Conservation (phyloP, 2,888 invertebrate genomes). For the Elmis aenea region DNA sequence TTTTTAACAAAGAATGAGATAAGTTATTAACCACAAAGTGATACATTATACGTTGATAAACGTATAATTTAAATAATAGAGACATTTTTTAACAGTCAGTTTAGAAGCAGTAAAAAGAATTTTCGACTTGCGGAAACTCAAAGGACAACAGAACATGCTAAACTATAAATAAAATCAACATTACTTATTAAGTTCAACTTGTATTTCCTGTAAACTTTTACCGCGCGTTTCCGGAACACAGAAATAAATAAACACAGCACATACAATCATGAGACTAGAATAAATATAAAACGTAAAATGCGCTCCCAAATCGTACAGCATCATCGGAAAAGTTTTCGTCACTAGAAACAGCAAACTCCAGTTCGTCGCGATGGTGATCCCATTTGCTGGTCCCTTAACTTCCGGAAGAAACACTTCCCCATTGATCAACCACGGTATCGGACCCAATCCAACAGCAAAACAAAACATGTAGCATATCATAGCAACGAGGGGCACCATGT, state of each 20-base stretch:
- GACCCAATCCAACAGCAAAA: conserved; percentile 21
- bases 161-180: too few relatives aligned
- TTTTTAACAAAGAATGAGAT: too few relatives aligned
- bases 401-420: conserved; percentile 21
- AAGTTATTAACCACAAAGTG: too few relatives aligned
- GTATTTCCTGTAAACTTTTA: conserved; percentile 14
- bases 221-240: conserved; percentile 19
- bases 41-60: too few relatives aligned
- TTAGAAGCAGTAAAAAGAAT: too few relatives aligned
- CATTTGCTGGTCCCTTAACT: conserved; percentile 20
- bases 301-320: conserved; percentile 14
- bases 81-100: too few relatives aligned
- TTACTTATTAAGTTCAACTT: too few relatives aligned
- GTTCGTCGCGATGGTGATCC: conserved; percentile 19
- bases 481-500: conserved; percentile 15
- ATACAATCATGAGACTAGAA: conserved; percentile 13
- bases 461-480: conserved; percentile 15
- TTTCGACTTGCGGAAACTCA: too few relatives aligned
- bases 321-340: conserved; percentile 18
- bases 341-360: conserved; percentile 19
- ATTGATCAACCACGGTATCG: conserved; percentile 21
- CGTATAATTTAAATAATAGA: too few relatives aligned
- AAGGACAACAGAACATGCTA: too few relatives aligned
- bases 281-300: conserved; percentile 22
- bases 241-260: conserved; percentile 17